Conservation (phyloP, 2,113 vertebrate species). For the Fulmarus glacialis region DNA sequence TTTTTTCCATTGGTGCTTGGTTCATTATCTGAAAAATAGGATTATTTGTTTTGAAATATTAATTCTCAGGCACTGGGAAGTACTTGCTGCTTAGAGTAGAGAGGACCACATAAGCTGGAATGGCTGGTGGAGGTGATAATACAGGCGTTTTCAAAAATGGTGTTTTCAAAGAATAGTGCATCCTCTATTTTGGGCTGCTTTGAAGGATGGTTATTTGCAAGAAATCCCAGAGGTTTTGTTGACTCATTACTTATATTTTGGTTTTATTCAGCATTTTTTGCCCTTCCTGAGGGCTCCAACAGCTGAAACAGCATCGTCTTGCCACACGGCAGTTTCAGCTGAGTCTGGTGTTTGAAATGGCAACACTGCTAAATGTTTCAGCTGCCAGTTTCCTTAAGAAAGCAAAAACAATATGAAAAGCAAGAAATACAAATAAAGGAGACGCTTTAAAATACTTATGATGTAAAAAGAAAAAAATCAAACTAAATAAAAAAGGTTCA, state of each 20-base stretch:
- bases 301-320: conserved; percentile 59
- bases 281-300: conserved; percentile 31
- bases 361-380: conserved; percentile 32
- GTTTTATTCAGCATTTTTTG: conserved; percentile 63
- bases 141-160: neutral
- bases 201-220: neutral
- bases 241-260: conserved; percentile 48
- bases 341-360: conserved; percentile 46
- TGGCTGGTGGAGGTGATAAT: neutral
- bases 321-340: conserved; percentile 24
- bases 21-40: neutral
- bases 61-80: neutral
- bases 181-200: neutral
- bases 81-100: neutral
- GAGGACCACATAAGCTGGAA: neutral
- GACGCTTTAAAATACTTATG: neutral
- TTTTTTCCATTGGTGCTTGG: neutral
- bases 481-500: neutral
- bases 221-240: conserved; percentile 27
- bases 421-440: conserved; percentile 32
- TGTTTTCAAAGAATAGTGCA: neutral
- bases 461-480: neutral
- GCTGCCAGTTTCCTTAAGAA: conserved; percentile 53
- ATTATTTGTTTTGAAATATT: neutral
- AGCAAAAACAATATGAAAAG: conserved; percentile 35